phyloP scores from a whole-genome alignment of 2,888 invertebrate genomes.

The Drosophila rubida region DNA sequence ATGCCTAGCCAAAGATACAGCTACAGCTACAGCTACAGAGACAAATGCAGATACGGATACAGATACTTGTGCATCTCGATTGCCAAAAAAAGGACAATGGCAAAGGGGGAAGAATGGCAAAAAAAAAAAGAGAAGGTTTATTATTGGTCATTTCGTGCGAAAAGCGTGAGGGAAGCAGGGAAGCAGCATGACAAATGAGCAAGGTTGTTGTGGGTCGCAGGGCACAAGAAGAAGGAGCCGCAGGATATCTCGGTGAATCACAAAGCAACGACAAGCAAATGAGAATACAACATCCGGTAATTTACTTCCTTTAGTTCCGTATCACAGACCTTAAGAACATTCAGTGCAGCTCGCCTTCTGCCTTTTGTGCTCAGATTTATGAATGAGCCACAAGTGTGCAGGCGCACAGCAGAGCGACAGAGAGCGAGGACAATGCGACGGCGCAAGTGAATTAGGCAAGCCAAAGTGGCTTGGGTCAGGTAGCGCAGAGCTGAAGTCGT shows the following conservation, averaged over 20 bases:
- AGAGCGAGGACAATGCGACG: constrained; percentile 44
- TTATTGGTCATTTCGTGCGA: constrained; percentile 65
- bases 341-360: constrained; percentile 49
- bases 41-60: not conserved
- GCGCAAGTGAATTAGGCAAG: constrained; percentile 83
- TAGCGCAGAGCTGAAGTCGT: constrained; percentile 3
- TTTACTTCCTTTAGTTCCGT: constrained; percentile 83
- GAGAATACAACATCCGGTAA: constrained; percentile 84
- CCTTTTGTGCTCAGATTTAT: constrained; percentile 72
- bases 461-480: constrained; percentile 64
- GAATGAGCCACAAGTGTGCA: constrained; percentile 67
- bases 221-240: constrained; percentile 62
- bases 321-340: constrained; percentile 56
- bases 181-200: constrained; percentile 59
- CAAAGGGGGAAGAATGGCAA: not conserved
- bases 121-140: constrained; percentile 19
- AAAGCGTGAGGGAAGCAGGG: constrained; percentile 33
- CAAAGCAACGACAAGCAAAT: constrained; percentile 75
- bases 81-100: constrained; percentile 40
- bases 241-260: constrained; percentile 70
- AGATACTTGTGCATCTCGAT: constrained; percentile 20
- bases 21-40: constrained; percentile 3
- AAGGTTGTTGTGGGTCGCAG: constrained; percentile 53
- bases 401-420: constrained; percentile 6
- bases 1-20: not conserved